A percentile compares a stretch with the other conserved stretches of the same genome.
phyloP scores from a whole-genome alignment of 2,888 invertebrate species.

The Drosophila greeni region DNA sequence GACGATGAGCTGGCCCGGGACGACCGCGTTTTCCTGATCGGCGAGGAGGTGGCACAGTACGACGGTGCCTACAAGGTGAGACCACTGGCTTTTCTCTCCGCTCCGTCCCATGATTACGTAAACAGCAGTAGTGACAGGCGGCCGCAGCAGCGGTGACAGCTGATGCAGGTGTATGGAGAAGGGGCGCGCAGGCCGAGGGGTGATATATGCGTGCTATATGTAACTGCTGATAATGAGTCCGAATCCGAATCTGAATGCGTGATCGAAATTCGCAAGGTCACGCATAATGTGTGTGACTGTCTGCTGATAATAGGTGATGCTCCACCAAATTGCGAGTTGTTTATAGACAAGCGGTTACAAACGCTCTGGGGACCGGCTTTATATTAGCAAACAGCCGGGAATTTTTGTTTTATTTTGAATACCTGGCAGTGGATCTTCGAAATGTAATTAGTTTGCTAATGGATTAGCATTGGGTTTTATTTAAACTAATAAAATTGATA shows the following conservation, averaged over 20 bases:
- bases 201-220: conserved; percentile 20
- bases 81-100: conserved; percentile 14
- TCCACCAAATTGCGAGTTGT: conserved; percentile 22
- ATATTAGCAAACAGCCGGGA: not conserved
- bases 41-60: conserved; percentile 99
- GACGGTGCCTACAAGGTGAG: conserved; percentile 98
- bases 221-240: conserved; percentile 38
- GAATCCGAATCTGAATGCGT: conserved; percentile 11
- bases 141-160: conserved; percentile 50
- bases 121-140: conserved; percentile 45
- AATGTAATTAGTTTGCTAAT: too few relatives aligned
- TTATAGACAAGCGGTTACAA: conserved; percentile 7
- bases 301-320: conserved; percentile 19
- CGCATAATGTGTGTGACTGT: conserved; percentile 24
- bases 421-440: too few relatives aligned
- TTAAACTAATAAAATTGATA: not conserved
- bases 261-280: conserved; percentile 50
- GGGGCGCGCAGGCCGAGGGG: conserved; percentile 9
- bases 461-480: not conserved
- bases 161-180: conserved; percentile 28
- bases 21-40: conserved; percentile 92
- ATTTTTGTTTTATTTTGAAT: not conserved
- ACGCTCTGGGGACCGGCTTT: not conserved
- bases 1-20: conserved; percentile 98
- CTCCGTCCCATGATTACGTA: conserved; percentile 69